Evolutionary conservation across 2,113 vertebrate species (phyloP), one percentile per base, ranked within the genome.

Genomic region (Megalops atlanticus): DNA sequence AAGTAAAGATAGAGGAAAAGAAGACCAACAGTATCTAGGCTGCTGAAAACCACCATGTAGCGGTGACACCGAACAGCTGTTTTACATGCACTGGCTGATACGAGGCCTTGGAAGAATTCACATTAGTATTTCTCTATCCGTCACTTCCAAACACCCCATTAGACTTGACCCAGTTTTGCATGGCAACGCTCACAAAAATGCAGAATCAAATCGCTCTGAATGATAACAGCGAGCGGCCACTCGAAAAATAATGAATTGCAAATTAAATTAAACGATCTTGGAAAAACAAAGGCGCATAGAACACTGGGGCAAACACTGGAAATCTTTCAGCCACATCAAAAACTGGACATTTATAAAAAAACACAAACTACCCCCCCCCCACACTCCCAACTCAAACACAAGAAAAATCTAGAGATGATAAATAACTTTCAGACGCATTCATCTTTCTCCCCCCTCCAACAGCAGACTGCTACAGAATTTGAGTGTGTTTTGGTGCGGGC

Each of bases 71-170:
- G 87, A 86, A 84, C 89, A 85, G 74, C 87, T 88, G 87, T 87
- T 89, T 89, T 88, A 84, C 84, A 74, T 79, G 79, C 2, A 27
- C 74, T 21, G 64, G 79, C 85, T 77, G 87, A 87, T 86, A 84
- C 86, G 35, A 69, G 76, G 80, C 80, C 71, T 74, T 75, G 74
- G 33, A 88, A 84, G n/a, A 89, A 88, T 84, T 80, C 85, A 85
- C 82, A n/a, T 81, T 88, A 88, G 88, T 85, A 87, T 86, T 86
- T 86, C 78, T 86, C 86, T 84, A 89, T 88, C 84, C 80, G 47
- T 83, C 77, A 52, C 82, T 80, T 69, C 81, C 76, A 75, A 83
- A 35, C 8, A 79, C 54, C 72, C 52, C 7, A 1, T 69, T 80
- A 80, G 81, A 83, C 85, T 58, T 82, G 36, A 76, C 31, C 68